phyloP scores from a whole-genome alignment of 2,113 vertebrate species.

The Upupa epops region DNA sequence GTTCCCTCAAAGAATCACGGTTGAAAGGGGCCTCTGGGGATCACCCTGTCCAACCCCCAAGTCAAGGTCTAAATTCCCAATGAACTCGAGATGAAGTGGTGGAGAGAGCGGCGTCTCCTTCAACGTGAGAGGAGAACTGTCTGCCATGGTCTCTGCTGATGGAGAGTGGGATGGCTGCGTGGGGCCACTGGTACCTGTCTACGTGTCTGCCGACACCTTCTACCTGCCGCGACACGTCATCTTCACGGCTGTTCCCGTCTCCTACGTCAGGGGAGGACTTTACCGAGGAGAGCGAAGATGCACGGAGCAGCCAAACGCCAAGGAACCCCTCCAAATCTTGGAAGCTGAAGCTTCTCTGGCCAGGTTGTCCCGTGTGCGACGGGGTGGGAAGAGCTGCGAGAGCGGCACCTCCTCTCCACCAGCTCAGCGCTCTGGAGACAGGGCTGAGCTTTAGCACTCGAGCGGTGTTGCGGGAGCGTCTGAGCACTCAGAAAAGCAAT shows the following conservation, averaged over 20 bases:
- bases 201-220: neutral
- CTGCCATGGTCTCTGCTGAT: neutral
- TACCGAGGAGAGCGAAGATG: neutral
- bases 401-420: neutral
- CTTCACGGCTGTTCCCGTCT: neutral
- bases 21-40: too few relatives aligned
- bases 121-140: neutral
- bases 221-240: neutral
- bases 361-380: neutral
- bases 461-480: neutral
- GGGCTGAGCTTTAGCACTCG: neutral
- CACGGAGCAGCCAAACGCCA: too few relatives aligned
- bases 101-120: neutral
- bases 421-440: neutral
- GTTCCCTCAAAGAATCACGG: neutral
- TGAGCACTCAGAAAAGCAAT: constrained; percentile 12
- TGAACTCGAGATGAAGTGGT: neutral
- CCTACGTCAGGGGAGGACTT: neutral
- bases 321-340: neutral
- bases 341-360: neutral
- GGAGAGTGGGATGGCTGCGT: neutral
- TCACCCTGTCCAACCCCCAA: too few relatives aligned
- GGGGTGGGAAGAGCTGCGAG: neutral
- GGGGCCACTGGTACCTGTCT: neutral
- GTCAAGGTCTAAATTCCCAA: neutral